Evolutionary conservation across 2,797 vertebrate genomes (phyloP).

Genomic region (Acanthurus tractus): DNA sequence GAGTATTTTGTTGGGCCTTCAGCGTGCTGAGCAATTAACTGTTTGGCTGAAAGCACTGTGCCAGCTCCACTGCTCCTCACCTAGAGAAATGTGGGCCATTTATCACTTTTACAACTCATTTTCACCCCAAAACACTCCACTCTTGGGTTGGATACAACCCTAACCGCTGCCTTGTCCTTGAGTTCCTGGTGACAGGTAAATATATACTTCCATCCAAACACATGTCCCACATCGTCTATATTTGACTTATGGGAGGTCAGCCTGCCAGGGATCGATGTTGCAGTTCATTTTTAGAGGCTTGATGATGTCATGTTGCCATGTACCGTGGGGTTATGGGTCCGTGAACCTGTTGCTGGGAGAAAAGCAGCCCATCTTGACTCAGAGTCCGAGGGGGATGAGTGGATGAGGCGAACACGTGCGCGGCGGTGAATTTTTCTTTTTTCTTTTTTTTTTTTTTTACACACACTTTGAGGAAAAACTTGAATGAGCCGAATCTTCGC

Average conservation of each 20-base stretch:
- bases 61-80: conserved; percentile 64
- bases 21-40: conserved; percentile 84
- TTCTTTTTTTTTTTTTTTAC: conserved; percentile 18
- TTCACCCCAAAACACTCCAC: conserved; percentile 71
- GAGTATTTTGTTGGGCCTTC: conserved; percentile 79
- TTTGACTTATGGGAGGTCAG: conserved; percentile 77
- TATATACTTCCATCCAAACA: conserved; percentile 80
- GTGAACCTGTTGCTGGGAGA: conserved; percentile 69
- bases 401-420: neutral
- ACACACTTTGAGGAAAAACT: conserved; percentile 30
- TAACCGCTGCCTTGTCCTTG: conserved; percentile 69
- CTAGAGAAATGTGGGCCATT: conserved; percentile 69
- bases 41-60: conserved; percentile 79
- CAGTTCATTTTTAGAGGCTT: conserved; percentile 76
- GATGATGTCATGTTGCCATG: conserved; percentile 76
- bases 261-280: conserved; percentile 70
- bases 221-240: conserved; percentile 67
- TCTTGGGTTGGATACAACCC: conserved; percentile 60
- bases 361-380: neutral
- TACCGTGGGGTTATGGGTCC: conserved; percentile 51
- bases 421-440: neutral
- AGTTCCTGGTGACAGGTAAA: conserved; percentile 79
- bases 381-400: neutral
- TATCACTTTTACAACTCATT: conserved; percentile 83
- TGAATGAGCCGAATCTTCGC: conserved; percentile 18